Percentiles rank a stretch among this genome's conserved stretches.
Evolutionary conservation across 2,113 vertebrate species (phyloP).

Genomic region (Sorex fumeus): DNA sequence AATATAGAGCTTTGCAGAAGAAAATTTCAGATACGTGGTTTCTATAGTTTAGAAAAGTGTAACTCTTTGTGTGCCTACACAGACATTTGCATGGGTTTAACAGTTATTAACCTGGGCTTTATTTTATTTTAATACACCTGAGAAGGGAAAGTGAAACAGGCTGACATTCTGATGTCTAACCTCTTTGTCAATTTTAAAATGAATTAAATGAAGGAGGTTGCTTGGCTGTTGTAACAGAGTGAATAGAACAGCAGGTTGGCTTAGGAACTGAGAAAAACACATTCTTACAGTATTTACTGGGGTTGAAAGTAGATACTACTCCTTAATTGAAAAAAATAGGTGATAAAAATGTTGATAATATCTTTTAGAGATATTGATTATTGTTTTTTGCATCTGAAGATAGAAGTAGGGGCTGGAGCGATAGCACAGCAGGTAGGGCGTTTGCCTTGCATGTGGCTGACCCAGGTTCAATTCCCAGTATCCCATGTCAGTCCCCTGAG

Average conservation of each 20-base stretch:
- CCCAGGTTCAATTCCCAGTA: too few relatives aligned
- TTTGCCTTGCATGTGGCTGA: too few relatives aligned
- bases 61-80: neutral
- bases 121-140: slow-evolving; percentile 63
- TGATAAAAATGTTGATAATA: neutral
- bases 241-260: neutral
- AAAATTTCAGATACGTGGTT: slow-evolving; percentile 3
- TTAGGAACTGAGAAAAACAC: neutral
- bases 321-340: slow-evolving; percentile 3
- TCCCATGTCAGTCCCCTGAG: too few relatives aligned
- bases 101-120: slow-evolving; percentile 5
- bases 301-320: neutral
- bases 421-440: too few relatives aligned
- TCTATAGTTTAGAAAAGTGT: slow-evolving; percentile 5
- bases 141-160: neutral
- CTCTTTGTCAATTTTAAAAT: slow-evolving; percentile 37
- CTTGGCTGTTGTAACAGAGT: neutral
- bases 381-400: slow-evolving; percentile 40
- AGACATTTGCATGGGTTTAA: slow-evolving; percentile 12
- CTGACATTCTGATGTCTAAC: neutral
- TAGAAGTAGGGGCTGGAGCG: neutral
- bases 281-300: neutral
- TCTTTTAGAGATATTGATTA: neutral
- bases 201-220: slow-evolving; percentile 2
- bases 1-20: slow-evolving; percentile 44